Evolutionary conservation across 2,113 vertebrate genomes (phyloP).

Genomic region (Nothobranchius kuhntae): DNA sequence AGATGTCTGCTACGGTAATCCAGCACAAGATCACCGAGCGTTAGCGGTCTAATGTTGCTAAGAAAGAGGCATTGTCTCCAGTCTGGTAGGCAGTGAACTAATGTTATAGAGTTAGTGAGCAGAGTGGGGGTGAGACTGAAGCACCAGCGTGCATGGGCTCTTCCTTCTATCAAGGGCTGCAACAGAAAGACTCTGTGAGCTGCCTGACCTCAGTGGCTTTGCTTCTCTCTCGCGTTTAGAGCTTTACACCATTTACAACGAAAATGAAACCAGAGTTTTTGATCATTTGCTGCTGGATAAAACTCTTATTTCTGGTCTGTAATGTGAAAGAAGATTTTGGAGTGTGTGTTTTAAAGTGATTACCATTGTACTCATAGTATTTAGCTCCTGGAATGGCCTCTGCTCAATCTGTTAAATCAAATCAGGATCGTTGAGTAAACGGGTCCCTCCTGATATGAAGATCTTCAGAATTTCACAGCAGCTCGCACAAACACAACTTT

Average conservation of each 20-base stretch:
- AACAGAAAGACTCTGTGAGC: constrained; percentile 75
- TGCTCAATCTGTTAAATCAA: too few relatives aligned
- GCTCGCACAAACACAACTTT: too few relatives aligned
- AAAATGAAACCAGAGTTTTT: too few relatives aligned
- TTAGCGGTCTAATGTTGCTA: constrained; percentile 50
- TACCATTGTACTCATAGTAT: too few relatives aligned
- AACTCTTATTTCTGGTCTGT: too few relatives aligned
- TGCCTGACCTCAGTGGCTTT: constrained; percentile 49
- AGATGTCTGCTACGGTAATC: constrained; percentile 74
- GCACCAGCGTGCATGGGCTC: constrained; percentile 36
- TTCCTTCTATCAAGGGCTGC: constrained; percentile 33
- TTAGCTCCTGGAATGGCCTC: too few relatives aligned
- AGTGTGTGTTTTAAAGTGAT: too few relatives aligned
- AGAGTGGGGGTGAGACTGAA: constrained; percentile 30
- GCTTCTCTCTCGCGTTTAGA: constrained; percentile 25
- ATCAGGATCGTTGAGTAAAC: too few relatives aligned
- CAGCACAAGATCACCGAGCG: constrained; percentile 55
- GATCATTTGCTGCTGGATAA: too few relatives aligned
- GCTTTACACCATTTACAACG: constrained; percentile 19
- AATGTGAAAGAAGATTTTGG: too few relatives aligned
- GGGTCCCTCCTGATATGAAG: too few relatives aligned
- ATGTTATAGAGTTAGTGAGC: constrained; percentile 47
- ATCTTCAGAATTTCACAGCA: too few relatives aligned
- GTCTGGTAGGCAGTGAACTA: constrained; percentile 53
- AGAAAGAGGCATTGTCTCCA: constrained; percentile 71